Percentiles rank a stretch among this genome's conserved stretches.
phyloP scores from a whole-genome alignment of 2,797 vertebrate genomes.

The Picus viridis region DNA sequence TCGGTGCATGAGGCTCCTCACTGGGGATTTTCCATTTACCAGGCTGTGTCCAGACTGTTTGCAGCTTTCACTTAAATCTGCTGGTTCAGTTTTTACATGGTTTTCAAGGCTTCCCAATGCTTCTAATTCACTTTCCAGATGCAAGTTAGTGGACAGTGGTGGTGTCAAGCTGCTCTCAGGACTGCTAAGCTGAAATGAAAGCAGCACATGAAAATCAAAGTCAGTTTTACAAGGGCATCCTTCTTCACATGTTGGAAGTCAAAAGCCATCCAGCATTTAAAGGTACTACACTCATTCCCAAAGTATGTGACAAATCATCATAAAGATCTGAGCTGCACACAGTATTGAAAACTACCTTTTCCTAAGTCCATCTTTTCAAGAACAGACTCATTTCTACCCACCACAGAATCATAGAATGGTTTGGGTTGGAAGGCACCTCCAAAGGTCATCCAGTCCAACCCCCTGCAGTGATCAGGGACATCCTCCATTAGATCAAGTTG shows the following conservation, averaged over 20 bases:
- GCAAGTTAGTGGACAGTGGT: conserved; percentile 83
- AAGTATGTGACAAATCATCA: neutral
- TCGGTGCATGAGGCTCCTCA: conserved; percentile 80
- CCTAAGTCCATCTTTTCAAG: neutral
- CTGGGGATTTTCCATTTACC: conserved; percentile 87
- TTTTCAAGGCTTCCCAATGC: conserved; percentile 85
- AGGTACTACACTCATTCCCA: neutral
- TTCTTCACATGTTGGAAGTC: neutral
- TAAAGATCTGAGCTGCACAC: neutral
- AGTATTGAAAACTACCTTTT: neutral
- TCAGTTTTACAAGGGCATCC: neutral
- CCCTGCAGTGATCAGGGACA: too few species aligned
- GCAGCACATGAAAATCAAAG: neutral
- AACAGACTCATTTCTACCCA: neutral
- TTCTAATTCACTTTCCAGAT: conserved; percentile 84
- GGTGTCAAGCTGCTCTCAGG: conserved; percentile 91
- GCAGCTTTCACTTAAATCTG: conserved; percentile 82
- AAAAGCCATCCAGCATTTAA: neutral
- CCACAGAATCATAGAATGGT: too few species aligned
- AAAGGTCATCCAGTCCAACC: too few species aligned
- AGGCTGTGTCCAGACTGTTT: conserved; percentile 78
- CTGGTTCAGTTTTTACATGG: conserved; percentile 89
- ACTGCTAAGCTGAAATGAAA: conserved; percentile 89
- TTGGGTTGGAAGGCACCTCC: too few species aligned
- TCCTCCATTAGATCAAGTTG: too few species aligned